phyloP scores from a whole-genome alignment of 2,113 vertebrate genomes.

The Lathamus discolor region DNA sequence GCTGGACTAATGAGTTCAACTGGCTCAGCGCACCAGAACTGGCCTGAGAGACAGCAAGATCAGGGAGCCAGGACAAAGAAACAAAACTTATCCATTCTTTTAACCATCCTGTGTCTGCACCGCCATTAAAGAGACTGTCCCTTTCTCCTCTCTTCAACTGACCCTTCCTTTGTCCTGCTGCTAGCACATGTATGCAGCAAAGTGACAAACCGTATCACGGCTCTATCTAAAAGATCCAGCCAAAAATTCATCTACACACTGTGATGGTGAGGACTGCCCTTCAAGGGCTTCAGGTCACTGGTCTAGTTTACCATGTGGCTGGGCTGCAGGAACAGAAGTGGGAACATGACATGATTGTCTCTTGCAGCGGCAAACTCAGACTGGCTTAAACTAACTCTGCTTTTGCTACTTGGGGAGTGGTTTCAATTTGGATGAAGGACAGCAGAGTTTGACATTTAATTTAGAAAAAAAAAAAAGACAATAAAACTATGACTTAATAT shows the following conservation, averaged over 20 bases:
- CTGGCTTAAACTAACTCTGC: not conserved
- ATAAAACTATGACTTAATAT: constrained; percentile 20
- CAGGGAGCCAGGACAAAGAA: not conserved
- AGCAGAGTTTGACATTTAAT: not conserved
- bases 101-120: rapidly evolving
- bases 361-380: not conserved
- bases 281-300: not conserved
- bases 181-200: not conserved
- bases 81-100: not conserved
- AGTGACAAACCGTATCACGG: not conserved
- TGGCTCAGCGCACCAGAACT: not conserved
- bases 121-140: not conserved
- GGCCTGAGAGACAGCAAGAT: not conserved
- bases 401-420: not conserved
- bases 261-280: rapidly evolving
- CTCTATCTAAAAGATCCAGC: not conserved
- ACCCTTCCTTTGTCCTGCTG: not conserved
- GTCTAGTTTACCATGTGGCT: not conserved
- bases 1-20: not conserved
- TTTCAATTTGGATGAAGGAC: not conserved
- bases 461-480: not conserved
- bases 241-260: not conserved
- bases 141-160: not conserved
- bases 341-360: not conserved
- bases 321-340: not conserved